Conservation (phyloP, 2,113 vertebrate genomes). For the Heterotis niloticus region DNA sequence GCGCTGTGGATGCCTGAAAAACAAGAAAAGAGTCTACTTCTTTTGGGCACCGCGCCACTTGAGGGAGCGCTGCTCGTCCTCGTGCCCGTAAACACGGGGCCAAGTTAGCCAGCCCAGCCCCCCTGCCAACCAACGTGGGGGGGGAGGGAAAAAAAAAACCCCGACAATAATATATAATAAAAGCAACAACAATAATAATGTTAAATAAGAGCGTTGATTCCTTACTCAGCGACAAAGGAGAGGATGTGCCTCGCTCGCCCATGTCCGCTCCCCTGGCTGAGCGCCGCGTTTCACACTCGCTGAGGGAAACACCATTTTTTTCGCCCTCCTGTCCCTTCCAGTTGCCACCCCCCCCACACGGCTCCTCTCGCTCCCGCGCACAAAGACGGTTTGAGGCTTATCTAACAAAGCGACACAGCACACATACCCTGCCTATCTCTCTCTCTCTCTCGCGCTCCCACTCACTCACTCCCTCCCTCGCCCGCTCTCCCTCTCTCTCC, state of each 20-base stretch:
- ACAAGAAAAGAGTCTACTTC: not conserved
- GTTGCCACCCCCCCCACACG: constrained; percentile 21
- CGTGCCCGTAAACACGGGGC: not conserved
- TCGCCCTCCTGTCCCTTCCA: not conserved
- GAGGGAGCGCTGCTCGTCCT: no score
- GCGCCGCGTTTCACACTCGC: constrained; percentile 44
- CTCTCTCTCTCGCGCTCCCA: constrained; percentile 40
- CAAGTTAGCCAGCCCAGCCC: not conserved
- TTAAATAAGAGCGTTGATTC: constrained; percentile 52
- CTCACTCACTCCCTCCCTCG: constrained; percentile 50
- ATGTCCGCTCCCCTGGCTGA: constrained; percentile 63
- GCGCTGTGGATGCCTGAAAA: not conserved
- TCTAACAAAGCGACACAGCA: constrained; percentile 70
- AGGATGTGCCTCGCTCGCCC: constrained; percentile 57
- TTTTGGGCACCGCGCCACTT: not conserved
- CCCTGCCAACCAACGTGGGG: no score
- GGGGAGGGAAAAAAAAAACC: no score
- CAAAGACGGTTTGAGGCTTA: constrained; percentile 64
- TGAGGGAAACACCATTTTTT: constrained; percentile 59
- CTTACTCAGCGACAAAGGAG: constrained; percentile 57
- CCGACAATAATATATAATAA: no score
- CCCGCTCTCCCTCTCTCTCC: constrained; percentile 43
- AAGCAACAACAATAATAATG: not conserved
- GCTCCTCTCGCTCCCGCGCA: constrained; percentile 38
- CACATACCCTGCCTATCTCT: constrained; percentile 42